A percentile compares a stretch with the other conserved stretches of the same genome.
Evolutionary conservation across 2,113 vertebrate species (phyloP).

Genomic region (Podarcis muralis): DNA sequence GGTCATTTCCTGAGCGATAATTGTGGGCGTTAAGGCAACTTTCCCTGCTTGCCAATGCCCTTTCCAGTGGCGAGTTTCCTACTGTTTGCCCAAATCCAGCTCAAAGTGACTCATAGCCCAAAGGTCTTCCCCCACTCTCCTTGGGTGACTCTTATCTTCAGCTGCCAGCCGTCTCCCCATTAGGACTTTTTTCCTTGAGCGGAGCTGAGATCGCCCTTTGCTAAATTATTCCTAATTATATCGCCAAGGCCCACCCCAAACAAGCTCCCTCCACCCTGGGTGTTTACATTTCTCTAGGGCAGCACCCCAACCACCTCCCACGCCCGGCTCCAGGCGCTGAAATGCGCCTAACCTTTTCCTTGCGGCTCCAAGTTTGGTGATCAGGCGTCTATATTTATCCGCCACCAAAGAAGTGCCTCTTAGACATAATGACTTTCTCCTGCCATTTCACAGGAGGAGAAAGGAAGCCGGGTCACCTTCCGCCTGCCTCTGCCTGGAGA

Average conservation of each 20-base stretch:
- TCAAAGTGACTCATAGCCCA: conserved; percentile 50
- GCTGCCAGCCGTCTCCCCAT: not conserved
- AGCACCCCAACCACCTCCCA: not conserved
- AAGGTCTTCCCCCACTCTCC: conserved; percentile 37
- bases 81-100: conserved; percentile 30
- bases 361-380: conserved; percentile 21
- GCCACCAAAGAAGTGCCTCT: conserved; percentile 42
- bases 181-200: conserved; percentile 36
- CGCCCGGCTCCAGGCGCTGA: conserved; percentile 38
- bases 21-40: not conserved
- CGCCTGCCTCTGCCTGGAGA: conserved; percentile 19
- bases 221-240: not conserved
- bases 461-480: conserved; percentile 21
- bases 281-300: conserved; percentile 38
- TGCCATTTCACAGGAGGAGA: conserved; percentile 28
- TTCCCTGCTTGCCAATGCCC: conserved; percentile 23
- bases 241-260: conserved; percentile 30
- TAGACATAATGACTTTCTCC: conserved; percentile 47
- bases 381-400: conserved; percentile 36
- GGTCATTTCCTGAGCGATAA: not conserved
- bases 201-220: not conserved
- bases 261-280: not conserved
- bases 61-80: conserved; percentile 27
- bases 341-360: conserved; percentile 27
- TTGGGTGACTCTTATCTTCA: conserved; percentile 40